Base-by-base conservation (phyloP, 2,888 invertebrate species). In the Lasioglossum lativentre region DNA sequence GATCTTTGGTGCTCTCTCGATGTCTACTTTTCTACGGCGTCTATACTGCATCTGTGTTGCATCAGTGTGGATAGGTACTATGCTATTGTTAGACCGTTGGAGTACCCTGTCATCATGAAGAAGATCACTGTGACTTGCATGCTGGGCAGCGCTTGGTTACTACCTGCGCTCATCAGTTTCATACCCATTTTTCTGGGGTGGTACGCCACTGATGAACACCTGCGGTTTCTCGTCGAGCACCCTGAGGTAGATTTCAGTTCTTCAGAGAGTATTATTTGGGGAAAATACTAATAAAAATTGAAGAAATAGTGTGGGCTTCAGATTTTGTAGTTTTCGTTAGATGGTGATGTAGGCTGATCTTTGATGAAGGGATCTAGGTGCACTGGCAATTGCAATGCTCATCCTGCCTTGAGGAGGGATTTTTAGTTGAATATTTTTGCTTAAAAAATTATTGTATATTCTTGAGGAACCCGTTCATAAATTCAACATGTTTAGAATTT, bases 1-100 rank as follows among this genome's bases (percentile, higher is more conserved):
- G 98, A 99, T 96, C 97, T 99, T 76, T 99, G 98, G 97, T 99
- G 98, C 95, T 98, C 98, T 45, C 96, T 99, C 88, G 99, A 99
- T 95, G 99, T 99, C 3, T 98, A 99, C 94, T 99, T 99, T 95
- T 98, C 97, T 90, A 98, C 97, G 76, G 98, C 98, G 8, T 98
- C 98, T 86, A 98, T 99, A 85, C 96, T 99, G 74, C 99, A 99
- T 95, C 96, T 99, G 78, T 99, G 99, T 94, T 99, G 99, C 95
- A 99, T 99, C 94, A 98, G 98, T 90, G 98, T 99, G 83, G 99
- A 99, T 94, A 96, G 99, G 89, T 98, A 98, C 94, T 98, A 98
- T 94, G 98, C 98, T 76, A 99, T 99, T 89, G 98, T 98, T 82
- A 97, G 98, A 90, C 99, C 99, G 4, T 95, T 99, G 87, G 98